Percentiles rank a stretch among this genome's conserved stretches.
These are phyloP conservation scores for Crotalus horridus DNA, from an alignment of 2,113 vertebrate species.

Conservation along the genomic window DNA sequence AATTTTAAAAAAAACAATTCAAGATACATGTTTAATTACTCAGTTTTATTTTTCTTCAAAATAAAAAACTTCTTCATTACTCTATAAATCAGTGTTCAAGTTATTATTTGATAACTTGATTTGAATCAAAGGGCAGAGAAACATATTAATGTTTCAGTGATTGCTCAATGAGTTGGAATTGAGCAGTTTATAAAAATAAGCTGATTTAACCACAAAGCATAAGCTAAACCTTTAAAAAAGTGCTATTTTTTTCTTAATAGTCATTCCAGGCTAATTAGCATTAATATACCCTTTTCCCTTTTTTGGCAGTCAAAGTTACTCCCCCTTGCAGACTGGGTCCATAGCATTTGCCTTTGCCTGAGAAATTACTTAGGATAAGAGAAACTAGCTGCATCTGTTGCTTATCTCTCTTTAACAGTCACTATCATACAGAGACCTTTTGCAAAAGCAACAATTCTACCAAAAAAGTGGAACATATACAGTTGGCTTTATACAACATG, in stretches of 20 bases:
- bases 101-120: not conserved
- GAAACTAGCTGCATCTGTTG: slow-evolving; percentile 47
- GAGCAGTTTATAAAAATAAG: slow-evolving; percentile 37
- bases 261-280: slow-evolving; percentile 56
- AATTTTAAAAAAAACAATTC: not conserved
- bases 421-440: slow-evolving; percentile 5
- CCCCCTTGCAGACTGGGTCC: slow-evolving; percentile 47
- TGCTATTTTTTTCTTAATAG: slow-evolving; percentile 44
- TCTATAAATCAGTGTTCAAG: not conserved
- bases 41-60: not conserved
- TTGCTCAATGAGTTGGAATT: slow-evolving; percentile 28
- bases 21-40: not conserved
- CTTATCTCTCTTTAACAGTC: slow-evolving; percentile 43
- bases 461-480: slow-evolving; percentile 1
- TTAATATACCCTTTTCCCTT: slow-evolving; percentile 16
- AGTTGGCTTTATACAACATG: rapidly evolving
- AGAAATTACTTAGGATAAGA: slow-evolving; percentile 44
- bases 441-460: slow-evolving; percentile 29
- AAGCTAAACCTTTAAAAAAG: slow-evolving; percentile 35
- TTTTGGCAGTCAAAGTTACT: not conserved
- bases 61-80: not conserved
- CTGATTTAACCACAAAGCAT: slow-evolving; percentile 45
- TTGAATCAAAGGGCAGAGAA: slow-evolving; percentile 28
- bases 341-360: slow-evolving; percentile 52
- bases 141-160: slow-evolving; percentile 1